These are phyloP conservation scores for Euspilapteryx auroguttella DNA, from an alignment of 2,888 invertebrate genomes.

Conservation along the genomic window DNA sequence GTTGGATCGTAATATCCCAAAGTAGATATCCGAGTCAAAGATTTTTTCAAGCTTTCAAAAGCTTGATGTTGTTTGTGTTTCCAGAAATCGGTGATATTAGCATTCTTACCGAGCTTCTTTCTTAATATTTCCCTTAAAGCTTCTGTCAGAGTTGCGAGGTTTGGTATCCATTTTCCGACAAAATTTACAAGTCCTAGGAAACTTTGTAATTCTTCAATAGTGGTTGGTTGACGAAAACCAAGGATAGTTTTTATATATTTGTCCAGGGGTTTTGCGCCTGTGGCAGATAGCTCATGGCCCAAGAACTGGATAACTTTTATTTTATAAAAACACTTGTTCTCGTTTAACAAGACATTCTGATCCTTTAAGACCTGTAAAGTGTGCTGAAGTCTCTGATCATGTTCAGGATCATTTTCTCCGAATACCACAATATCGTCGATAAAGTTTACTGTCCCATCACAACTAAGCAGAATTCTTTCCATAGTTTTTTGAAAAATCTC, in stretches of 20 bases:
- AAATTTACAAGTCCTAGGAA: constrained; percentile 3
- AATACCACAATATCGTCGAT: constrained; percentile 4
- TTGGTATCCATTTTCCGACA: constrained; percentile 4
- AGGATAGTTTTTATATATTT: constrained; percentile 1
- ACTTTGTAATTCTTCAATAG: constrained; percentile 5
- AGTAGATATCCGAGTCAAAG: no score
- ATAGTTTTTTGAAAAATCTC: constrained; percentile 4
- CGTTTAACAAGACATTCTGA: constrained; percentile 1
- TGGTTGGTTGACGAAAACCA: constrained; percentile 2
- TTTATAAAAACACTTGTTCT: constrained; percentile 3
- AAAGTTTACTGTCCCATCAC: constrained; percentile 2
- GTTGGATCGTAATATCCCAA: no score
- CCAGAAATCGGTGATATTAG: no score
- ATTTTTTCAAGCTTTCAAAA: no score
- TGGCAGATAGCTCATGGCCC: constrained; percentile 2
- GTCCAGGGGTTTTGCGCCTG: constrained; percentile 3
- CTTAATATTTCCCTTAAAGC: constrained; percentile 2
- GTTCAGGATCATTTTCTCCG: constrained; percentile 2
- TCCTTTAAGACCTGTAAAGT: constrained; percentile 1
- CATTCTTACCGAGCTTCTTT: no score
- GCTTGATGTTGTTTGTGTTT: no score
- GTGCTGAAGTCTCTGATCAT: neutral
- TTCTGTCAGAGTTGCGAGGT: constrained; percentile 4
- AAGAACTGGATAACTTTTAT: constrained; percentile 1
- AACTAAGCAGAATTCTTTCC: constrained; percentile 1